Conservation (phyloP, 2,113 vertebrate species). For the Neotoma lepida region DNA sequence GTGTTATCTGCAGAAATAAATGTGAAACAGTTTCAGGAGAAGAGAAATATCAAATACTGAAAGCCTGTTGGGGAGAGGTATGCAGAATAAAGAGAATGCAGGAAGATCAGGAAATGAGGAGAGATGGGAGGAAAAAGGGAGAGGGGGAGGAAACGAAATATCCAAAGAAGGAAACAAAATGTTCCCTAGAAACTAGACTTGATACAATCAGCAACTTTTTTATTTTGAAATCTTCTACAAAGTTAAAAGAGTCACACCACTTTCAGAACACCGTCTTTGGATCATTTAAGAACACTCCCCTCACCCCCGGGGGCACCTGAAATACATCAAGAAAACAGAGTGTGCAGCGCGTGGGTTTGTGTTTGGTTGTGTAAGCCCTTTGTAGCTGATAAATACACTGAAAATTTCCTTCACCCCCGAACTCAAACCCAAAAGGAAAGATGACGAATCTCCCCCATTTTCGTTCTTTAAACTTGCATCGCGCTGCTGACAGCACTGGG, state of each 20-base stretch:
- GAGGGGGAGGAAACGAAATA: neutral
- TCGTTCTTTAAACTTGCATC: constrained; percentile 17
- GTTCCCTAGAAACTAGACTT: constrained; percentile 23
- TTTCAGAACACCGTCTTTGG: constrained; percentile 13
- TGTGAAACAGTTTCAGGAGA: constrained; percentile 18
- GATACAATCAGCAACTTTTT: constrained; percentile 15
- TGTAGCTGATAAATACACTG: neutral
- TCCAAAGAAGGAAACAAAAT: neutral
- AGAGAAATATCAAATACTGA: neutral
- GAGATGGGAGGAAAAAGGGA: accelerated
- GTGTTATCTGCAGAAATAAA: constrained; percentile 1
- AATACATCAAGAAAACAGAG: neutral
- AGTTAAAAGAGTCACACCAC: constrained; percentile 3
- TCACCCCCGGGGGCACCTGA: neutral
- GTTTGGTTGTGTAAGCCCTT: neutral
- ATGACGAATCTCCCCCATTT: constrained; percentile 9
- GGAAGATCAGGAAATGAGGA: neutral
- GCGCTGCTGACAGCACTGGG: constrained; percentile 43
- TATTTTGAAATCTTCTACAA: constrained; percentile 28
- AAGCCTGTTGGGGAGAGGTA: neutral
- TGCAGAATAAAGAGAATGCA: neutral
- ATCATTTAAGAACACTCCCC: neutral
- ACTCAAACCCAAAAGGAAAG: neutral
- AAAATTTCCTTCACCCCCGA: neutral
- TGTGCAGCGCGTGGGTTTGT: neutral